A percentile compares a stretch with the other conserved stretches of the same genome.
These are phyloP conservation scores for Pachyrhynchus sulphureomaculatus DNA, from an alignment of 1,140 invertebrate genomes.

Conservation along the genomic window DNA sequence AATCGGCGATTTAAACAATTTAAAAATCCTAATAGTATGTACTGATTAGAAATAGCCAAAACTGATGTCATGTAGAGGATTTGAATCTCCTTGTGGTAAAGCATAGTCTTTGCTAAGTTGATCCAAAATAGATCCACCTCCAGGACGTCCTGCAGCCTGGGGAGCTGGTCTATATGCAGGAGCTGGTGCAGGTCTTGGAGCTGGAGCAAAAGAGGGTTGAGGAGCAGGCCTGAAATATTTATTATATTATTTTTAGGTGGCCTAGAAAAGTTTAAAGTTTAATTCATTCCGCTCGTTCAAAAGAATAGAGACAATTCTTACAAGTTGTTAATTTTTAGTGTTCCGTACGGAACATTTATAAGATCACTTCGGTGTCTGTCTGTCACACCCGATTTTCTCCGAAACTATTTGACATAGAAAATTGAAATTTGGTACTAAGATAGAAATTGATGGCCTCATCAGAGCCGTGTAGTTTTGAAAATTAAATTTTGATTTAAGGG, in stretches of 20 bases:
- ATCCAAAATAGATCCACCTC: constrained; percentile 68
- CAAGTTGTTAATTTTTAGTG: too few species aligned
- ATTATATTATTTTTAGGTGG: background rate
- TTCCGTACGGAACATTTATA: too few species aligned
- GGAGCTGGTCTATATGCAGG: constrained; percentile 33
- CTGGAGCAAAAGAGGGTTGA: constrained; percentile 22
- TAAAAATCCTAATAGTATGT: background rate
- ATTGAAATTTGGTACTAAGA: too few species aligned
- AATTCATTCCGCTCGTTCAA: too few species aligned
- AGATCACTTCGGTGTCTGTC: too few species aligned
- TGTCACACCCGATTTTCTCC: too few species aligned
- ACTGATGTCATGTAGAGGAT: constrained; percentile 75
- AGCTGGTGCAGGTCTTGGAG: constrained; percentile 23
- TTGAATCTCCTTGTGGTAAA: constrained; percentile 63
- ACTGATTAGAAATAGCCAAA: constrained; percentile 60
- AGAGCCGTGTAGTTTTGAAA: too few species aligned
- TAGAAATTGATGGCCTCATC: too few species aligned
- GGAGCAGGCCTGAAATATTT: constrained; percentile 8
- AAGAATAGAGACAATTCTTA: too few species aligned
- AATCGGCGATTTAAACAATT: background rate
- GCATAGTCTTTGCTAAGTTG: constrained; percentile 79
- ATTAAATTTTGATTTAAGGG: too few species aligned
- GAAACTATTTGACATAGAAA: too few species aligned
- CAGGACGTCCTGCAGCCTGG: constrained; percentile 45
- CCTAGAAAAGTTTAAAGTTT: background rate